phyloP scores from a whole-genome alignment of 2,797 vertebrate species.

The Tamandua tetradactyla region DNA sequence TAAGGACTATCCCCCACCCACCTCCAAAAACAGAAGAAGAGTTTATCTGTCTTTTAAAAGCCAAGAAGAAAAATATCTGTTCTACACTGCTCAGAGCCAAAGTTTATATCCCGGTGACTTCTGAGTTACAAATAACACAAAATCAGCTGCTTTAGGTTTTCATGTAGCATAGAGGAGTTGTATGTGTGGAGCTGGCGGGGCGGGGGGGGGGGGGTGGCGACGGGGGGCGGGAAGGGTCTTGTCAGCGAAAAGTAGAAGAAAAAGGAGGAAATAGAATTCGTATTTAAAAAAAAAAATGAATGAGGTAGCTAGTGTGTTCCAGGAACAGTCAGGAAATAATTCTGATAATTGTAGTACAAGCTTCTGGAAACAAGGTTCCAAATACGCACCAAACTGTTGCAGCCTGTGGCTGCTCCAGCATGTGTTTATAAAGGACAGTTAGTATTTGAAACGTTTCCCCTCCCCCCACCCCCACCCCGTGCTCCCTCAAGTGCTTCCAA shows the following conservation, averaged over 20 bases:
- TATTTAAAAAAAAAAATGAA: neutral
- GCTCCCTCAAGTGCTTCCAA: constrained; percentile 81
- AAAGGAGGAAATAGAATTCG: neutral
- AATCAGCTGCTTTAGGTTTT: neutral
- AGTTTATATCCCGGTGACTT: neutral
- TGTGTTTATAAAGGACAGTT: constrained; percentile 73
- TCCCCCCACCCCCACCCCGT: too few species aligned
- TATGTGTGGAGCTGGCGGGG: too few species aligned
- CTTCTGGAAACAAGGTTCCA: constrained; percentile 57
- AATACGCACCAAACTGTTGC: constrained; percentile 72
- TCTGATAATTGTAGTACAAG: constrained; percentile 1
- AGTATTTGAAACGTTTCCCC: constrained; percentile 64
- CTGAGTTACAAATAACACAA: neutral
- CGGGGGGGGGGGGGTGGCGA: too few species aligned
- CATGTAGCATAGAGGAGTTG: neutral
- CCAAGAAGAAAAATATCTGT: neutral
- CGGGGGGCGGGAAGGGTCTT: neutral
- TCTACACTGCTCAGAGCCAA: neutral
- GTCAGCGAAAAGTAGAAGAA: neutral
- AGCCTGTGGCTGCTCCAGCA: constrained; percentile 43
- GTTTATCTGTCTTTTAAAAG: neutral
- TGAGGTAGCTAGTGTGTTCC: constrained; percentile 27
- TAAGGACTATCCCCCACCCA: neutral
- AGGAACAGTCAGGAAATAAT: constrained; percentile 43
- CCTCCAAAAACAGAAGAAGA: neutral